Base-by-base conservation (phyloP, 2,797 vertebrate genomes). In the Rhodeus uyekii region DNA sequence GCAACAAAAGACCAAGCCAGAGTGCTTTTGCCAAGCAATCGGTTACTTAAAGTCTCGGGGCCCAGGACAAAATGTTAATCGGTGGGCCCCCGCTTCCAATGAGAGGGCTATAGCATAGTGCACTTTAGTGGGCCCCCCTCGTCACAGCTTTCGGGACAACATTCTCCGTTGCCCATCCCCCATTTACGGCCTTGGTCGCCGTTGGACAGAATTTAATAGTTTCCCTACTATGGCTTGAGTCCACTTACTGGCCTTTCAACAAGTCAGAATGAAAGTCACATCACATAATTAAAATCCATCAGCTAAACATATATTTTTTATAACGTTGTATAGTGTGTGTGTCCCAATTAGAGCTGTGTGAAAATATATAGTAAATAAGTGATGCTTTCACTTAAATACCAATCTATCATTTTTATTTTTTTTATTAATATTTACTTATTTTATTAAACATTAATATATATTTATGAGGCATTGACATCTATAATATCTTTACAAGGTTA, bases 11-110 rank as follows among this genome's bases (percentile, higher is more conserved):
- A 53, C 34, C 48, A 53, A 58, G 64, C 48, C n/a, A 69, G 36
- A 58, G 64, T 5, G 36, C 36, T 55, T 53, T 89, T 90, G 88
- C 89, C 46, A 74, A 53, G 50, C 50, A 53, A 58, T 39, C n/a
- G 14, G n/a, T 68, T 39, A 67, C 48, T 79, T 55, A 79, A 55
- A 39, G 34, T 68, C 64, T 58, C n/a, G 8, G 32, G 44, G 58
- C 32, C 32, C 53, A 14, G 50, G 77, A 69, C 65, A 79, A 79
- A 79, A 55, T 79, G 78, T 79, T 79, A 42, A 69, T 60, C 50
- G 72, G 72, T 74, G 72, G 72, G 72, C 72, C 75, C 75, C 58
- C 39, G 34, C 44, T 76, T 61, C 36, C 75, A 76, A 76, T 44
- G 29, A 39, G 75, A 32, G 32, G 58, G 55, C 58, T 61, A 76